Percentiles rank a stretch among this genome's conserved stretches.
Conservation (phyloP, 2,888 invertebrate genomes). For the Digitonthophagus gazella region DNA sequence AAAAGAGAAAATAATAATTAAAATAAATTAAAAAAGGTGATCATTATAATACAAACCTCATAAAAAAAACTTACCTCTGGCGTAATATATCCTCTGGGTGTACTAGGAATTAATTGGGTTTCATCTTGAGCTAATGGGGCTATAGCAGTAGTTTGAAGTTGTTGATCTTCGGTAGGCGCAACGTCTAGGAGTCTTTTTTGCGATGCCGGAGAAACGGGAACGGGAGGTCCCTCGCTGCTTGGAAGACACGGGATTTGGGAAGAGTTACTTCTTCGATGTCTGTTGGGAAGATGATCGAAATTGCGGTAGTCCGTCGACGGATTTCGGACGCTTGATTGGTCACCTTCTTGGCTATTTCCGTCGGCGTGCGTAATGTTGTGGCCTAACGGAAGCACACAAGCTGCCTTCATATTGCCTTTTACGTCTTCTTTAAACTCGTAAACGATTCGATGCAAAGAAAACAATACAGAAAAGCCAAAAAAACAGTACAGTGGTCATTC, state of each 20-base stretch:
- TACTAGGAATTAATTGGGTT: constrained; percentile 45
- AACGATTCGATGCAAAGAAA: constrained; percentile 5
- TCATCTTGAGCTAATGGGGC: constrained; percentile 50
- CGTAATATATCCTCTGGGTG: constrained; percentile 48
- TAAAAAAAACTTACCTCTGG: constrained; percentile 48
- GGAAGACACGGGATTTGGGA: constrained; percentile 54
- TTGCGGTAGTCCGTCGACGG: constrained; percentile 72
- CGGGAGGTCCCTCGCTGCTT: constrained; percentile 42
- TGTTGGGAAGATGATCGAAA: constrained; percentile 66
- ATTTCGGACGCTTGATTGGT: constrained; percentile 59
- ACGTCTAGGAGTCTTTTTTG: constrained; percentile 43
- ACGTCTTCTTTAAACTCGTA: constrained; percentile 2
- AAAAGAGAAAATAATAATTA: background rate
- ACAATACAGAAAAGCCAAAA: constrained; percentile 4
- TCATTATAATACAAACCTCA: constrained; percentile 18
- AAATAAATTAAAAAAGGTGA: background rate
- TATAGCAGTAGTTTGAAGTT: constrained; percentile 30
- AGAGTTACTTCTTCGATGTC: constrained; percentile 55
- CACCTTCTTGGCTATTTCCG: constrained; percentile 75
- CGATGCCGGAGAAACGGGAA: constrained; percentile 44
- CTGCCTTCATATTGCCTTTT: background rate
- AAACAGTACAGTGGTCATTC: background rate
- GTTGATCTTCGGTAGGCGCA: constrained; percentile 37
- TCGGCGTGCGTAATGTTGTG: constrained; percentile 89
- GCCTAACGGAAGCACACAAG: constrained; percentile 60